Percentiles rank a stretch among this genome's conserved stretches.
These are phyloP conservation scores for Pantelozetes paolii DNA, from an alignment of 2,888 invertebrate species.

Conservation along the genomic window DNA sequence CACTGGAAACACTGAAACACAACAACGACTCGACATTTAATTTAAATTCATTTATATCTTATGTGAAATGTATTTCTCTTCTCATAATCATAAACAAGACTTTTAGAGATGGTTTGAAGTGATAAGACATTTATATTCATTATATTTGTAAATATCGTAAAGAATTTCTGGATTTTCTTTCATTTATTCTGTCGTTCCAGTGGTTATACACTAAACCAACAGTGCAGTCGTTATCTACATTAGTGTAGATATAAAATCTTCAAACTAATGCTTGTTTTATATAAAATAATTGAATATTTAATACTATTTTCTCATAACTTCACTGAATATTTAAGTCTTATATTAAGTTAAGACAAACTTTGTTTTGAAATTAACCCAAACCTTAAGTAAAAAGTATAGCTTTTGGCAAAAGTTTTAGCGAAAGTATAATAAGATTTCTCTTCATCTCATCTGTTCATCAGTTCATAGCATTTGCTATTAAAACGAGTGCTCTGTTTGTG, in stretches of 20 bases:
- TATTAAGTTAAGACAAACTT: too few relatives aligned
- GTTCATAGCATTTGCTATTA: not conserved
- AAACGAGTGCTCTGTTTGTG: not conserved
- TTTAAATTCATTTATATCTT: not conserved
- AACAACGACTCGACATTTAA: not conserved
- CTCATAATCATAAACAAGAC: not conserved
- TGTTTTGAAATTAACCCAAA: not conserved
- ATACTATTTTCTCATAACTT: too few relatives aligned
- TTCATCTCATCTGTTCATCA: not conserved
- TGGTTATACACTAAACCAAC: not conserved
- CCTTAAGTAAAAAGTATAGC: not conserved
- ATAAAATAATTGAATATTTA: not conserved
- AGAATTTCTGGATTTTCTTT: not conserved
- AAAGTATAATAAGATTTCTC: not conserved
- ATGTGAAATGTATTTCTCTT: not conserved
- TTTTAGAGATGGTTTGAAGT: not conserved
- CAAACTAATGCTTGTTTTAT: not conserved
- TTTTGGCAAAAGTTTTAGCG: not conserved
- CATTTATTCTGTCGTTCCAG: not conserved
- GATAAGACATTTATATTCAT: slow-evolving; percentile 26
- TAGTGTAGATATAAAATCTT: too few relatives aligned
- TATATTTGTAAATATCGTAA: not conserved
- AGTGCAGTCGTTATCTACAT: not conserved
- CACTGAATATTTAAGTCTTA: too few relatives aligned
- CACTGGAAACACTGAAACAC: not conserved